These are phyloP conservation scores for Hydrozoanthus gracilis DNA, from an alignment of 92 coral and sea anemone species.

Conservation along the genomic window DNA sequence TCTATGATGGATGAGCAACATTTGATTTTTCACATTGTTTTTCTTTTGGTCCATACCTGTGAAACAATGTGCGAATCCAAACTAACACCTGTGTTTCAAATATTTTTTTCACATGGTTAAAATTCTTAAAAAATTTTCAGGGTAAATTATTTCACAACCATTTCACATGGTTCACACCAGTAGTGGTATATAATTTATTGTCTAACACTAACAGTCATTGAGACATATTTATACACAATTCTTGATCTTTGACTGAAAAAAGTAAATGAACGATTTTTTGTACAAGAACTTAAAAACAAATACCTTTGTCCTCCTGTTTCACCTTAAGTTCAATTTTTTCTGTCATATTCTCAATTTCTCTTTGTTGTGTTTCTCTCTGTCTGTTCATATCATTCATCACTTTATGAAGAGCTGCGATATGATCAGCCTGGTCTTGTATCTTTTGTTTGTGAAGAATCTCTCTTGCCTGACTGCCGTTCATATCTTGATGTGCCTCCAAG, in stretches of 20 bases:
- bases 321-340: slow-evolving; percentile 5
- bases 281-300: not conserved
- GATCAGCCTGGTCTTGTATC: slow-evolving; percentile 65
- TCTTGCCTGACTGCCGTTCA: slow-evolving; percentile 39
- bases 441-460: slow-evolving; percentile 58
- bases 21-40: too few relatives aligned
- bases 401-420: slow-evolving; percentile 45
- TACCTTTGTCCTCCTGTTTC: slow-evolving; percentile 31
- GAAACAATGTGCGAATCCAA: too few relatives aligned
- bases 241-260: not conserved
- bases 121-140: too few relatives aligned
- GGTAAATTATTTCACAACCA: too few relatives aligned
- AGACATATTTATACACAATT: not conserved
- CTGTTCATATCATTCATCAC: not conserved
- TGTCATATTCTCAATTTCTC: slow-evolving; percentile 19
- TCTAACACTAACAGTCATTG: too few relatives aligned
- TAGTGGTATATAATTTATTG: too few relatives aligned
- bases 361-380: slow-evolving; percentile 8
- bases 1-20: too few relatives aligned
- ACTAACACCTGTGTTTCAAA: too few relatives aligned
- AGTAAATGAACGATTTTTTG: not conserved
- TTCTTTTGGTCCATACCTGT: too few relatives aligned
- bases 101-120: too few relatives aligned
- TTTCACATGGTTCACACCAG: too few relatives aligned
- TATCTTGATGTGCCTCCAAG: not conserved